Evolutionary conservation across 2,113 vertebrate genomes (phyloP), one percentile per base, ranked within the genome.

Genomic region (Telmatochromis brachygnathus): DNA sequence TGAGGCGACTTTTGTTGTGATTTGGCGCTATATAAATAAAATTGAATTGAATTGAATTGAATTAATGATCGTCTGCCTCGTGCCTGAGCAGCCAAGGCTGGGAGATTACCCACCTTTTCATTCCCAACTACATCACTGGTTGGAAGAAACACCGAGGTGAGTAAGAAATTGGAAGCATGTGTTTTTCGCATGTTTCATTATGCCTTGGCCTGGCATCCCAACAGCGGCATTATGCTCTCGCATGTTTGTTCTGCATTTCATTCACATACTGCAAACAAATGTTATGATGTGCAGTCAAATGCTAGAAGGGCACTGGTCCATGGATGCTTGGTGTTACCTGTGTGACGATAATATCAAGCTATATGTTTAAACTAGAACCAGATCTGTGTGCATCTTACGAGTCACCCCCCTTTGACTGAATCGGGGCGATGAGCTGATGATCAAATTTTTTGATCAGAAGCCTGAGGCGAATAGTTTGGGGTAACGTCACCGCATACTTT

Each of bases 401-500:
- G 58, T 82, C 70, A 54, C 53, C 60, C 82, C 62, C 19, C 17
- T 86, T 73, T 91, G 87, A 95, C 91, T 90, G 88, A 93, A 92
- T 93, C 42, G 84, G 89, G 89, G 90, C 87, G 82, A 80, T 87
- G 88, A 93, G 85, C 84, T 39, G 53, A 89, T 88, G 88, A 92
- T 92, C 73, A 81, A 51, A 81, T 89, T 79, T 79, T 88, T 81
- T 85, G 85, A 94, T 90, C 82, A 55, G 87, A 84, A 89, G 83
- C 4, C 49, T 45, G 49, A 80, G 88, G 39, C 77, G 42, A 81
- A 90, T 88, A 87, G 82, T 84, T 88, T 53, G 65, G 84, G 70
- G 55, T 95, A 93, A 96, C 94, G 88, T 97, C 96, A 96, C 89
- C 89, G 51, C 94, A 96, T 96, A 94, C 84, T 94, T 96, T 45